Percentiles rank a stretch among this genome's conserved stretches.
Conservation (phyloP, 1,140 invertebrate species). For the Saxidomus purpurata region DNA sequence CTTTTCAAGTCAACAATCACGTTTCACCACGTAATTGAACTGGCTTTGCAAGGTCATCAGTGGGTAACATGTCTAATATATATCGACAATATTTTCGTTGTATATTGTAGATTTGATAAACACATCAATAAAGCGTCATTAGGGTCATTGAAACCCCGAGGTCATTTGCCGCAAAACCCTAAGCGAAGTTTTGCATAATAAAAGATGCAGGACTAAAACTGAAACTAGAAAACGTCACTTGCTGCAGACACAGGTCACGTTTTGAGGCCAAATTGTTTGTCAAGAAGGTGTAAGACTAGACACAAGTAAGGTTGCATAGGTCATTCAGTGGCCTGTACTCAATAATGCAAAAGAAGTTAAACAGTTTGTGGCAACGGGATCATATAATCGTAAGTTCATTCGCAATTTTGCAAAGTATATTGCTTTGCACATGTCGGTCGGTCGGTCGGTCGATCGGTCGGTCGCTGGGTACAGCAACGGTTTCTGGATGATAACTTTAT, state of each 20-base stretch:
- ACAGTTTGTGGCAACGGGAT: not conserved
- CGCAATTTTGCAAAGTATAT: too few relatives aligned
- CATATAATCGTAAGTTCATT: too few relatives aligned
- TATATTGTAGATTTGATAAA: constrained; percentile 36
- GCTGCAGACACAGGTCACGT: not conserved
- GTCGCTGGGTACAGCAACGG: too few relatives aligned
- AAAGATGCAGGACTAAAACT: not conserved
- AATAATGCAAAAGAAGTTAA: not conserved
- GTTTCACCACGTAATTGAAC: constrained; percentile 39
- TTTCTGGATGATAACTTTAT: too few relatives aligned
- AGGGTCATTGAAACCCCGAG: constrained; percentile 34
- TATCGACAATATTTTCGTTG: constrained; percentile 69
- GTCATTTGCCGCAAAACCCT: too few relatives aligned
- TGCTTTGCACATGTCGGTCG: too few relatives aligned
- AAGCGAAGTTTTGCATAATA: too few relatives aligned
- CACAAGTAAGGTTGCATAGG: too few relatives aligned
- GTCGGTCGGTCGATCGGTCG: too few relatives aligned
- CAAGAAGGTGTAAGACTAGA: too few relatives aligned
- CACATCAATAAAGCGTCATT: not conserved
- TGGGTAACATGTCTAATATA: constrained; percentile 57
- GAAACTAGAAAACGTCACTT: not conserved
- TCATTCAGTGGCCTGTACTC: not conserved
- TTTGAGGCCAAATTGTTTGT: not conserved
- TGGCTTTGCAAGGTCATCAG: constrained; percentile 45
- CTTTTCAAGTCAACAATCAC: not conserved